These are phyloP conservation scores for Pempheris klunzingeri DNA, from an alignment of 2,797 vertebrate genomes.

Conservation along the genomic window DNA sequence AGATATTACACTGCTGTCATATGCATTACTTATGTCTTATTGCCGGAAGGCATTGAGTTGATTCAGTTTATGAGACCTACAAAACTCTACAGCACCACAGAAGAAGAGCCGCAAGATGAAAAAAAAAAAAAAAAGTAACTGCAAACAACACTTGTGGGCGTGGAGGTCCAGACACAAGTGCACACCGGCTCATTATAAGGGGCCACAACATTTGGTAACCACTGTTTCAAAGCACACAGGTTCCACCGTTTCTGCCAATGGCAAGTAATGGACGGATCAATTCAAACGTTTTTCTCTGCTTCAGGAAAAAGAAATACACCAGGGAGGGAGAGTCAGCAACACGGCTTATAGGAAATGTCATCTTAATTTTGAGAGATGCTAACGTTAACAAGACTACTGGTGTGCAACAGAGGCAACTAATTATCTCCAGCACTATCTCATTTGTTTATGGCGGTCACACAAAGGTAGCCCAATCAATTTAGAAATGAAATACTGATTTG, in stretches of 20 bases:
- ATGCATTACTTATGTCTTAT: conserved; percentile 29
- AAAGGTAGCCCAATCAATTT: not conserved
- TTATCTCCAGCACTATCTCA: not conserved
- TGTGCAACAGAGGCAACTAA: not conserved
- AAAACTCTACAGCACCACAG: not conserved
- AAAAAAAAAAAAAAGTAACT: not conserved
- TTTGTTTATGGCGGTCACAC: conserved; percentile 3
- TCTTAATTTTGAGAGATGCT: not conserved
- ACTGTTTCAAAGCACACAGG: not conserved
- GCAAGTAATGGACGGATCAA: not conserved
- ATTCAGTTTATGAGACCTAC: conserved; percentile 4
- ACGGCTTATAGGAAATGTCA: not conserved
- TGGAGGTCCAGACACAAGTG: not conserved
- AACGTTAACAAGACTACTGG: not conserved
- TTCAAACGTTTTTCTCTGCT: not conserved
- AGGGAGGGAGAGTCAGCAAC: not conserved
- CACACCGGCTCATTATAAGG: not conserved
- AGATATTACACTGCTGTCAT: not conserved
- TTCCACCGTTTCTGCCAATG: not conserved
- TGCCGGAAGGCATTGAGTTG: not conserved
- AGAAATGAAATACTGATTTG: not conserved
- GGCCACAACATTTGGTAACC: not conserved
- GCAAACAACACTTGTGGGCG: no score
- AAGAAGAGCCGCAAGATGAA: not conserved
- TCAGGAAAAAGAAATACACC: not conserved